Evolutionary conservation across 2,888 invertebrate genomes (phyloP).

Genomic region (Synergus japonicus): DNA sequence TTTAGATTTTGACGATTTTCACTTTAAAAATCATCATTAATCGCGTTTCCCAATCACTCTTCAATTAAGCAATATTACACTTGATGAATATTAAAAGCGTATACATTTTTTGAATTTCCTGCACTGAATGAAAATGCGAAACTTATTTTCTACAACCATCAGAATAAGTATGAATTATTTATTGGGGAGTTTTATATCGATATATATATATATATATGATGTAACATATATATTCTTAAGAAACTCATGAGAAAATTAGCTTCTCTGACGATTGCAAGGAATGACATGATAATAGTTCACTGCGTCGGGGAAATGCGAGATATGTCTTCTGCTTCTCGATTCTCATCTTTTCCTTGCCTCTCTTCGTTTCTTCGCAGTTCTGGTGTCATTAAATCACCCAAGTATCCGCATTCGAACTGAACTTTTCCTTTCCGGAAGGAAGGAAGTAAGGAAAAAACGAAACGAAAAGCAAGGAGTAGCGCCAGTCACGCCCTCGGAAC

Average conservation of each 20-base stretch:
- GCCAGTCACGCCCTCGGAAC: constrained; percentile 64
- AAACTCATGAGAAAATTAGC: background rate
- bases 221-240: background rate
- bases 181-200: background rate
- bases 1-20: no score
- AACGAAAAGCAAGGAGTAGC: constrained; percentile 54
- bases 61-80: no score
- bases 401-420: constrained; percentile 34
- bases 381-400: constrained; percentile 1
- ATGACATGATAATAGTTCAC: constrained; percentile 3
- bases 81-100: no score
- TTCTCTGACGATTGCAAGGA: background rate
- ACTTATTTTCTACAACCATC: background rate
- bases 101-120: no score
- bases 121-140: no score
- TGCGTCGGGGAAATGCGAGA: background rate
- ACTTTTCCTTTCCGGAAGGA: constrained; percentile 45
- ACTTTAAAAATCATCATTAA: no score
- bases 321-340: constrained; percentile 2
- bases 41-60: no score
- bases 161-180: background rate
- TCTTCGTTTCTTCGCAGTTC: constrained; percentile 7
- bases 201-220: background rate
- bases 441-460: constrained; percentile 9
- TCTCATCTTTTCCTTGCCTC: background rate